Conservation (phyloP, 2,888 invertebrate species). For the Gisinianus flammeolus region DNA sequence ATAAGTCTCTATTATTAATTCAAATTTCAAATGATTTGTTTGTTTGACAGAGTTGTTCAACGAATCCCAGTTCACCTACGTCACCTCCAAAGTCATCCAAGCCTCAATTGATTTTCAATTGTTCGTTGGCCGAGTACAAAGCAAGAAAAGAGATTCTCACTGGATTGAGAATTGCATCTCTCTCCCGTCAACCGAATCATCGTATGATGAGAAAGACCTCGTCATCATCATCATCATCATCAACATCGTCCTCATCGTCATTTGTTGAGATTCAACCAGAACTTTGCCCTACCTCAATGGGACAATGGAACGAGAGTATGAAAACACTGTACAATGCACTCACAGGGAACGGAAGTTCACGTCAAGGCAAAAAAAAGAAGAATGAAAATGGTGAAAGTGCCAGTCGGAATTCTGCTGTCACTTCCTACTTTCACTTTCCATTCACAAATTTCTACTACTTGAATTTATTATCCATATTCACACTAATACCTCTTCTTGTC, state of each 20-base stretch:
- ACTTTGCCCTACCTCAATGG: constrained; percentile 20
- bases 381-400: neutral
- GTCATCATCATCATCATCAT: constrained; percentile 1
- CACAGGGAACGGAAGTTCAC: constrained; percentile 12
- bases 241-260: neutral
- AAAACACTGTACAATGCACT: constrained; percentile 5
- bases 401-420: constrained; percentile 4
- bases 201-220: neutral
- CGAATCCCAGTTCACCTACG: neutral
- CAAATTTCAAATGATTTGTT: neutral
- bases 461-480: neutral
- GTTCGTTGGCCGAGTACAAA: constrained; percentile 9
- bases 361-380: neutral
- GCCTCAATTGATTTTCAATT: constrained; percentile 10
- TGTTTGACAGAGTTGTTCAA: neutral
- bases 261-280: constrained; percentile 8
- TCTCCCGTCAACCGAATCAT: no score
- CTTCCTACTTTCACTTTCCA: neutral
- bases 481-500: neutral
- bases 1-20: neutral
- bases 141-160: neutral
- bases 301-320: neutral
- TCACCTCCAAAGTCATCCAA: neutral
- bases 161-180: neutral
- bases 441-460: neutral